Base-by-base conservation (phyloP, 1,140 invertebrate species). In the Lethocerus indicus region DNA sequence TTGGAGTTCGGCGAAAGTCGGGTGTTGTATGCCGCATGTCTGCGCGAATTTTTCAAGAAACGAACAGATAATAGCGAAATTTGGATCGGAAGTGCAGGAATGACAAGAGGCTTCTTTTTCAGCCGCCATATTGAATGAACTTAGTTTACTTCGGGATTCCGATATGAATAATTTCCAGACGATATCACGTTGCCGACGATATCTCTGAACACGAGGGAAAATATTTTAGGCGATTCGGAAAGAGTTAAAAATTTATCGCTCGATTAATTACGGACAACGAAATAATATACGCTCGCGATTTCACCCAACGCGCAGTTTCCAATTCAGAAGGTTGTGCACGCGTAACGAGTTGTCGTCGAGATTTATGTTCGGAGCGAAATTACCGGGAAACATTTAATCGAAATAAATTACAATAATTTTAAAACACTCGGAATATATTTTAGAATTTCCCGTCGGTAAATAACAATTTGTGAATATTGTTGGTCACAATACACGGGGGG, bases 11-110 rank as follows among this genome's bases (percentile, higher is more conserved):
- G 74, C 66, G 68, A 92, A 81, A 59, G 80, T 78, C 55, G 82
- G 79, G 60, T 76, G 71, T 43, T 73, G 68, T 54, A 93, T 68
- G 50, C 83, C 83, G 62, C 87, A 81, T 63, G 75, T 68, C 65
- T 79, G 75, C 29, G 84, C 82, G 64, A 92, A 93, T 68, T 84
- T 81, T 64, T 89, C 80, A 45, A 92, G 71, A 71, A 93, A 93
- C 51, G 86, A 87, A 71, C 88, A 93, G 67, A 93, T 89, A 65
- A 91, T 81, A 59, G 88, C 88, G 69, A 92, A 94, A 79, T 93
- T 89, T 63, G 88, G 87, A 77, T 93, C 87, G 75, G 79, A 83
- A 71, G 82, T 77, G 76, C 86, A 91, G 41, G 29, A 39, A 26
- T 51, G 53, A 47, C 29, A 40, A 63, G 78, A 81, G 72, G 76